phyloP scores from a whole-genome alignment of 2,797 vertebrate species.

The Luscinia megarhynchos region DNA sequence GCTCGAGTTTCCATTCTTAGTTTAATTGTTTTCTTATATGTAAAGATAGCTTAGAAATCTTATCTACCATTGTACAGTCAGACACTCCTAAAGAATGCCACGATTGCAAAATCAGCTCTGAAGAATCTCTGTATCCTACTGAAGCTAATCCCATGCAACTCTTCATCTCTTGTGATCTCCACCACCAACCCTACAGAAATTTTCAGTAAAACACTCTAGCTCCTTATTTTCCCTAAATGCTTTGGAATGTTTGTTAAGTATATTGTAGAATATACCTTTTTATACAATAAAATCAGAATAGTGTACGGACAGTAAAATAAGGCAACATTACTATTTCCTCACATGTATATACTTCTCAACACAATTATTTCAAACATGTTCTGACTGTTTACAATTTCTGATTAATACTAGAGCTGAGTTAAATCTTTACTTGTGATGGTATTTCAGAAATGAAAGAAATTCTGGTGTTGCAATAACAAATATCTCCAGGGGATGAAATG shows the following conservation, averaged over 20 bases:
- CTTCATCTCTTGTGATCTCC: neutral
- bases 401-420: neutral
- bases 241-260: neutral
- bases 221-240: neutral
- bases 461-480: neutral
- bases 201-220: neutral
- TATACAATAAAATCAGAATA: neutral
- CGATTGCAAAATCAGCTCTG: neutral
- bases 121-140: neutral
- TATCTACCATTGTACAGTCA: neutral
- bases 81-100: neutral
- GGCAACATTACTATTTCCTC: neutral
- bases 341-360: neutral
- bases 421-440: neutral
- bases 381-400: neutral
- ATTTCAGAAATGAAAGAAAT: conserved; percentile 15
- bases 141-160: neutral
- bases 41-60: neutral
- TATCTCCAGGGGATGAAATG: neutral
- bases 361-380: neutral
- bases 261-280: neutral
- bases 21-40: neutral
- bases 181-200: neutral
- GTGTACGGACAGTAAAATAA: neutral
- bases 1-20: neutral